Evolutionary conservation across 2,888 invertebrate species (phyloP).

Genomic region (Norana najaformis): DNA sequence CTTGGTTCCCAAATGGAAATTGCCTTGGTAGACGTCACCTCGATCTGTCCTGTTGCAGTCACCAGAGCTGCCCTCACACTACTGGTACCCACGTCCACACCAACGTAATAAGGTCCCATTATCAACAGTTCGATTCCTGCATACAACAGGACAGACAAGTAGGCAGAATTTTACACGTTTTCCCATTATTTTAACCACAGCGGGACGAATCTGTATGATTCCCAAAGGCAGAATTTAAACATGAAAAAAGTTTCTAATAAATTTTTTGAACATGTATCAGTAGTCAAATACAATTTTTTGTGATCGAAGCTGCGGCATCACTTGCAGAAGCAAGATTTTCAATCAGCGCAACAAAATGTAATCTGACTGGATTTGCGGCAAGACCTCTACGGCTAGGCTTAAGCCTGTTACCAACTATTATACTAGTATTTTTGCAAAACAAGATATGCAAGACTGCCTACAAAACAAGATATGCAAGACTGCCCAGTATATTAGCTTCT

Average conservation of each 20-base stretch:
- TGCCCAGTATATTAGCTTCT: neutral
- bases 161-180: neutral
- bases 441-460: neutral
- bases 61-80: constrained; percentile 82
- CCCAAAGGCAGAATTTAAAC: neutral
- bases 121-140: neutral
- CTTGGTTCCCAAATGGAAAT: constrained; percentile 79
- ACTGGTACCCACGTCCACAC: constrained; percentile 90
- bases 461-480: neutral
- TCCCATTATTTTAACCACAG: neutral
- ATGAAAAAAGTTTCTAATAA: neutral
- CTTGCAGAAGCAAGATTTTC: neutral
- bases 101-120: constrained; percentile 49
- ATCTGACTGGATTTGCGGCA: too few species aligned
- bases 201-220: neutral
- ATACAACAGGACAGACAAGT: too few species aligned
- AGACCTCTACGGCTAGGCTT: neutral
- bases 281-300: neutral
- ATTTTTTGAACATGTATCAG: too few species aligned
- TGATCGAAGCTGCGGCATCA: neutral
- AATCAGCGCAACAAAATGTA: too few species aligned
- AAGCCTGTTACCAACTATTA: neutral
- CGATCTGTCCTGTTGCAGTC: constrained; percentile 66
- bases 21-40: constrained; percentile 68
- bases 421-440: too few species aligned